A percentile compares a stretch with the other conserved stretches of the same genome.
phyloP scores from a whole-genome alignment of 2,888 invertebrate species.

The Eudasyphora cyanicolor region DNA sequence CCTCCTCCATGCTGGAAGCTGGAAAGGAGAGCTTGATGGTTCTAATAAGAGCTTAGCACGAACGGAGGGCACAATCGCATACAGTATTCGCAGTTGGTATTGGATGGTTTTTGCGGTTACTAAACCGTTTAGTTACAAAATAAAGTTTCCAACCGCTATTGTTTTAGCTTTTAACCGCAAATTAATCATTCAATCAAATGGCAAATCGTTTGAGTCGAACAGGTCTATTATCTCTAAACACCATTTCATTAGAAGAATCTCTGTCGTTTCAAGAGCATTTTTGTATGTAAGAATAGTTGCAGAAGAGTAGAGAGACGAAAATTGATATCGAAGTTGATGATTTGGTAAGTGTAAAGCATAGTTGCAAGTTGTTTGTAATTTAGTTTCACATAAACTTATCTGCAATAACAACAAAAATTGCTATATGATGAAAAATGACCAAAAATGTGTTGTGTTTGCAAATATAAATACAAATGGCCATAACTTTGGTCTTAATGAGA shows the following conservation, averaged over 20 bases:
- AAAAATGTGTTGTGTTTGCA: too few species aligned
- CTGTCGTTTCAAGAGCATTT: too few species aligned
- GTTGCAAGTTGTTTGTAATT: too few species aligned
- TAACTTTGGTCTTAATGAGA: too few species aligned
- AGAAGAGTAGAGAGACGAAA: too few species aligned
- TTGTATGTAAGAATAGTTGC: too few species aligned
- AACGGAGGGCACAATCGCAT: neutral
- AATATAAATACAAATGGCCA: too few species aligned
- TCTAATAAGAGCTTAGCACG: neutral
- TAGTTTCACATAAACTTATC: too few species aligned
- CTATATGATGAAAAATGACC: too few species aligned
- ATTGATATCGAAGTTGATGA: too few species aligned
- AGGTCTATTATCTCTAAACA: conserved; percentile 11
- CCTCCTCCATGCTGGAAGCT: neutral
- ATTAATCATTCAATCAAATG: conserved; percentile 29
- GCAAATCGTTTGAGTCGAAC: neutral
- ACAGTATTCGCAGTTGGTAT: neutral
- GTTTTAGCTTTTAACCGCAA: conserved; percentile 27
- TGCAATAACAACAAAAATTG: too few species aligned
- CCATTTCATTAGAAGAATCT: neutral
- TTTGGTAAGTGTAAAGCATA: too few species aligned
- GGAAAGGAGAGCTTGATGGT: neutral
- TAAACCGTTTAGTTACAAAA: neutral
- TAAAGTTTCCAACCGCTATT: neutral
- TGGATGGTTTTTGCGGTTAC: neutral